Evolutionary conservation across 2,113 vertebrate genomes (phyloP).

Genomic region (Mungos mungo): DNA sequence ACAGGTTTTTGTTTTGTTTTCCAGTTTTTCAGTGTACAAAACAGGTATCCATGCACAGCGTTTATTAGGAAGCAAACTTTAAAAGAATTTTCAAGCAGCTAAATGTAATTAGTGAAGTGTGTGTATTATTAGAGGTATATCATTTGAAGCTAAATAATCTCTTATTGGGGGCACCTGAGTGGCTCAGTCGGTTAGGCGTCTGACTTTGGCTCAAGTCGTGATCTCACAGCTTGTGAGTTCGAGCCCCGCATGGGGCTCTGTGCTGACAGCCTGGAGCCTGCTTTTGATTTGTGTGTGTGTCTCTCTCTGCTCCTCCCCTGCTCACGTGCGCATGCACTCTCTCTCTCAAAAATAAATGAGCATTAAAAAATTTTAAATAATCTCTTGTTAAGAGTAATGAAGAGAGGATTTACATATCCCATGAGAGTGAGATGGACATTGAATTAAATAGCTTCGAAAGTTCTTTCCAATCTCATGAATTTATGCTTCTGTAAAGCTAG

Average conservation of each 20-base stretch:
- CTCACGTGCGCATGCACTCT: too few relatives aligned
- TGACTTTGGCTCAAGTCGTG: too few relatives aligned
- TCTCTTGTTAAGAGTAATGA: not conserved
- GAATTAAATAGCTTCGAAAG: not conserved
- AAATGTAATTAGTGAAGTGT: not conserved
- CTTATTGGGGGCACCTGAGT: too few relatives aligned
- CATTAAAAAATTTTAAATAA: not conserved
- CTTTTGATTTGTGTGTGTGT: too few relatives aligned
- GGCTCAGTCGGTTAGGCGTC: too few relatives aligned
- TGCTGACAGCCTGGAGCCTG: too few relatives aligned
- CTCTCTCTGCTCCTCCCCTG: too few relatives aligned
- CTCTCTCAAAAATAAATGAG: too few relatives aligned
- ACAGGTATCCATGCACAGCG: not conserved
- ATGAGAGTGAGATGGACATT: not conserved
- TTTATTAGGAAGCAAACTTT: not conserved
- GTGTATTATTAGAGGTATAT: not conserved
- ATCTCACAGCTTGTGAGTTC: too few relatives aligned
- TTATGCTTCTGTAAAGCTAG: not conserved
- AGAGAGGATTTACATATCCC: not conserved
- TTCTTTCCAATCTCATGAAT: not conserved
- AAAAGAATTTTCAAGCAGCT: not conserved
- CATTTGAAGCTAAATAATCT: not conserved
- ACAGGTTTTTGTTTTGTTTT: not conserved
- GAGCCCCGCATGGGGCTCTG: too few relatives aligned
- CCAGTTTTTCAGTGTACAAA: not conserved